Evolutionary conservation across 2,113 vertebrate genomes (phyloP), one percentile per base, ranked within the genome.

Genomic region (Puntigrus tetrazona): DNA sequence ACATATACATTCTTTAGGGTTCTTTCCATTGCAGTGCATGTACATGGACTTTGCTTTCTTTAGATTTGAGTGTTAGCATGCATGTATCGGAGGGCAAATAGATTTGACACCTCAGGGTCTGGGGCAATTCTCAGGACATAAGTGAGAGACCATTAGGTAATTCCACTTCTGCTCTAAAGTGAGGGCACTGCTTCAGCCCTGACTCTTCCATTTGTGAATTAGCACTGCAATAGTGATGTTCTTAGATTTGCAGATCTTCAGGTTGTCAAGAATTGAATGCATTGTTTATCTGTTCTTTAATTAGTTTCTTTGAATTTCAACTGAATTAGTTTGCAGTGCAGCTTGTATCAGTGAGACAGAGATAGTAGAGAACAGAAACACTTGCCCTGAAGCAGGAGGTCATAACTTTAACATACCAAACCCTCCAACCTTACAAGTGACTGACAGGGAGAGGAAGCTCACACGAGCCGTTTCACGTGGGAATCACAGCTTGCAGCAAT

Each of bases 401-500:
- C 96, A 65, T 84, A 94, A 95, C 96, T 95, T 85, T 92, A 88
- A 92, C 95, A 96, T 97, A 95, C 95, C 94, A 92, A 87, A 89
- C 91, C 92, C 92, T 92, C 90, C 93, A 93, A 88, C 93, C 94
- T 94, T 91, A 91, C 89, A 16, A 84, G 90, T 97, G 96, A 98
- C 95, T 97, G 97, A 96, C 97, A 97, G 94, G 90, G 93, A 93
- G 93, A 96, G 95, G 95, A 95, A 95, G 94, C 91, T 92, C 90
- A 90, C 90, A 93, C 94, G 95, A 96, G 96, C 93, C 92, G 69
- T 96, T 98, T 97, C 96, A 97, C 95, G 88, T 97, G 97, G 97
- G 96, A 97, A 97, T 96, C 95, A 94, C 95, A 96, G 96, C 95
- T 97, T 96, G 95, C 91, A 95, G 93, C 93, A 93, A 94, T 92